Evolutionary conservation across 92 coral and sea anemone genomes (phyloP), one percentile per base, ranked within the genome.

Genomic region (Epizoanthus rinbou): DNA sequence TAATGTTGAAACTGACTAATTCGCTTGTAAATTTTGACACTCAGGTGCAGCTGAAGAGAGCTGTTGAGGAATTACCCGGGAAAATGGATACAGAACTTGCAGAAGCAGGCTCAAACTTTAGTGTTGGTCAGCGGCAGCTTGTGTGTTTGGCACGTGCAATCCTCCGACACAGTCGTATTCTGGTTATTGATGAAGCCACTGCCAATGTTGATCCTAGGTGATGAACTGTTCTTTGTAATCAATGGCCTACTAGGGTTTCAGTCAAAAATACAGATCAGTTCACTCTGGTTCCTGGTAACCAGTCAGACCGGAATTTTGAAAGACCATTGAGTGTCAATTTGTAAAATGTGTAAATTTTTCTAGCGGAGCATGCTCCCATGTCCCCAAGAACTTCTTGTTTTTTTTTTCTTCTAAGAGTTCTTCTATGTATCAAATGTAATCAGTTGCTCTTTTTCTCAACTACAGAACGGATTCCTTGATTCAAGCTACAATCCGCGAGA

Each of bases 131-230:
- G 89, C 91, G 97, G 57, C 97, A 92, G 63, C 84, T 92, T 17
- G 90, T 92, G 3, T 92, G 97, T 84, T 74, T 92, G 18, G 94
- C 93, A 65, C 91, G 97, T n/a, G 97, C 97, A 41, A 92, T 92
- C 35, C 70, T 92, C 10, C 86, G 90, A 74, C 97, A 90, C 85
- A 92, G 73, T 76, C 91, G 85, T 23, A 75, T 92, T 22, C 92
- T 92, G 31, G 97, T 92, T 22, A 92, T 92, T 41, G 97, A 92
- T 57, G 97, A 92, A 81, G 97, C 97, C 37, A 92, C 97, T 15
- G 97, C 97, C 5, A 92, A 92, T 79, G 97, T 92, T 14, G 97
- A 92, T 53, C 97, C 93, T 58, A 90, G 93, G 97, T 92, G 73
- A 18, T 43, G 35, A 31, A 28, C 2, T 60, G 4, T 19, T 33